Percentiles rank a stretch among this genome's conserved stretches.
Evolutionary conservation across 2,888 invertebrate genomes (phyloP).

Genomic region (Sphaerophoria taeniata): DNA sequence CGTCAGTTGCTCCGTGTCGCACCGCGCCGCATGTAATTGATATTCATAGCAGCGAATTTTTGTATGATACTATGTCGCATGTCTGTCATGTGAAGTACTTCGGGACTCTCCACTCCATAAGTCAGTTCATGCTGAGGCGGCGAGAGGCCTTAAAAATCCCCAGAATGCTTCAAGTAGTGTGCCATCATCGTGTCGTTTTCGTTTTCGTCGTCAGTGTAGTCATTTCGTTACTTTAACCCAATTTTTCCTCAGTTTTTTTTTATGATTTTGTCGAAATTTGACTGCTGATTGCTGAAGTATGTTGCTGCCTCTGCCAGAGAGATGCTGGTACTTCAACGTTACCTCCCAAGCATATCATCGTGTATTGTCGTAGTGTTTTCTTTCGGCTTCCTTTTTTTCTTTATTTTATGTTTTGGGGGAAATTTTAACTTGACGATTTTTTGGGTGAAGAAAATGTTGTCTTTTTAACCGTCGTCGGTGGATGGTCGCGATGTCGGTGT

Average conservation of each 20-base stretch:
- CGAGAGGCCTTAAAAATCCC: background rate
- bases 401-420: conserved; percentile 20
- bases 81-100: conserved; percentile 59
- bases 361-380: conserved; percentile 5
- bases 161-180: conserved; percentile 50
- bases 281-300: conserved; percentile 39
- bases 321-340: conserved; percentile 35
- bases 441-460: conserved; percentile 40
- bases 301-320: conserved; percentile 4
- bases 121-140: conserved; percentile 34
- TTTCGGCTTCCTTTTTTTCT: conserved; percentile 59
- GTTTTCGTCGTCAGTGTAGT: conserved; percentile 16
- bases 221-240: conserved; percentile 56
- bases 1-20: background rate
- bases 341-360: conserved; percentile 6
- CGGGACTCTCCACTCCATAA: conserved; percentile 18
- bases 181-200: conserved; percentile 10
- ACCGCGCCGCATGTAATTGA: conserved; percentile 64
- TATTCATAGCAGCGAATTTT: conserved; percentile 65
- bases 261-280: conserved; percentile 23
- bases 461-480: conserved; percentile 29
- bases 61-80: conserved; percentile 43
- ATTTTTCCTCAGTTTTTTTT: conserved; percentile 24
- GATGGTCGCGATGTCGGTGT: conserved; percentile 8
- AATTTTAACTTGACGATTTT: conserved; percentile 52